A percentile compares a stretch with the other conserved stretches of the same genome.
phyloP scores from a whole-genome alignment of 2,888 invertebrate species.

The Electrophaes corylata region DNA sequence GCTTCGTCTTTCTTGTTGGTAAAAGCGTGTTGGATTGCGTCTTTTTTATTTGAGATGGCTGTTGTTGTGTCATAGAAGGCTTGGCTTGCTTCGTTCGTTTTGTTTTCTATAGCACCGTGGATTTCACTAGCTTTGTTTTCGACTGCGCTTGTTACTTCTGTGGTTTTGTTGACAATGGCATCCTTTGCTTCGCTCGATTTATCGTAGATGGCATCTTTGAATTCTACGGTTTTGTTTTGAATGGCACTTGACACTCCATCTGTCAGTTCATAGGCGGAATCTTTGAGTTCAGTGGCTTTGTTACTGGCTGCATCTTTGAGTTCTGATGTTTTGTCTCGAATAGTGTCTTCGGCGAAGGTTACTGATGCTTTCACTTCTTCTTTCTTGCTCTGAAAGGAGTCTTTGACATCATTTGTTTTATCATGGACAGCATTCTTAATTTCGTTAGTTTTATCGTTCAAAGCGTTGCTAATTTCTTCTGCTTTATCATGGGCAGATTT shows the following conservation, averaged over 20 bases:
- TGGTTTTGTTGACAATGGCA: conserved; percentile 37
- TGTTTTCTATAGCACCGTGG: conserved; percentile 43
- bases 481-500: conserved; percentile 51
- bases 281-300: conserved; percentile 47
- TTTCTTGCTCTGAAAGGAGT: conserved; percentile 41
- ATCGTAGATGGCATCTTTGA: conserved; percentile 45
- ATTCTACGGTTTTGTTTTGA: conserved; percentile 41
- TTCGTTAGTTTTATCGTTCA: conserved; percentile 52
- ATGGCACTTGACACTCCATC: conserved; percentile 45
- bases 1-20: conserved; percentile 61
- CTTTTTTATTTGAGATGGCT: conserved; percentile 52
- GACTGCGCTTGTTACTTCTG: conserved; percentile 42
- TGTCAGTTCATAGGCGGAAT: conserved; percentile 40
- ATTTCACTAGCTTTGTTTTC: conserved; percentile 41
- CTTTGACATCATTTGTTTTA: conserved; percentile 38
- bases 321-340: conserved; percentile 47
- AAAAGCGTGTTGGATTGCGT: conserved; percentile 52
- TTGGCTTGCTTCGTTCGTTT: conserved; percentile 45
- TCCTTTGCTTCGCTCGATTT: conserved; percentile 40
- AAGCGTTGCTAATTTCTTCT: conserved; percentile 49
- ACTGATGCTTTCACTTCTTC: conserved; percentile 34
- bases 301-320: conserved; percentile 41
- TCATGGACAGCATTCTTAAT: conserved; percentile 45
- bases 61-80: conserved; percentile 51
- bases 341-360: conserved; percentile 39